Evolutionary conservation across 2,888 invertebrate species (phyloP), one percentile per base, ranked within the genome.

Genomic region (Nomada ferruginata): DNA sequence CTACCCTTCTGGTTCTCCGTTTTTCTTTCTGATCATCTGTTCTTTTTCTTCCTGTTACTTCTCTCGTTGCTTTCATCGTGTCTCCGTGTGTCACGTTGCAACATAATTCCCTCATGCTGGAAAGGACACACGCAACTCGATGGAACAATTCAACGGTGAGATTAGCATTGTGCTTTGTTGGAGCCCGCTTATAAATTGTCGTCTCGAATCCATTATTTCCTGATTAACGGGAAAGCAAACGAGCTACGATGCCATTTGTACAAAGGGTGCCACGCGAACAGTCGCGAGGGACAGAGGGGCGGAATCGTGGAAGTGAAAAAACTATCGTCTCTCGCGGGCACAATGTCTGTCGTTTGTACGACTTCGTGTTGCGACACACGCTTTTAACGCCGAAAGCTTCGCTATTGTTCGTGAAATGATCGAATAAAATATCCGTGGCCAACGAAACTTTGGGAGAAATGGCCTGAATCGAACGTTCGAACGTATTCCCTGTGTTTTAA

Each of bases 111-210:
- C 5, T 13, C 52, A 18, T 13, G 20, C n/a, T n/a, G n/a, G 20
- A 18, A 64, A 26, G 20, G n/a, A 47, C 74, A 59, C 69, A 61
- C 44, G 74, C 68, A 10, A 29, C 59, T 59, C 69, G 63, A 64
- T 20, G 57, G 44, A 36, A 50, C 79, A 76, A 76, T 66, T 66
- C 60, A 26, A 29, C 66, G 42, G 70, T 52, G 69, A 80, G 76
- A 80, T 80, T 76, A 80, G 68, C 76, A 72, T 72, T 71, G 79
- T 61, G 57, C 71, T 68, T 72, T 73, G 68, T 72, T 23, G 76
- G 11, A 26, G 57, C 29, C 29, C 72, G 63, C 59, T 76, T 72
- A 68, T 78, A 78, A 81, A 81, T 80, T 72, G 57, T 63, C 68
- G 71, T 61, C 64, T 53, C 59, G 81, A 53, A 64, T 65, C 65